Conservation (phyloP, 2,113 vertebrate genomes). For the Podiceps cristatus region DNA sequence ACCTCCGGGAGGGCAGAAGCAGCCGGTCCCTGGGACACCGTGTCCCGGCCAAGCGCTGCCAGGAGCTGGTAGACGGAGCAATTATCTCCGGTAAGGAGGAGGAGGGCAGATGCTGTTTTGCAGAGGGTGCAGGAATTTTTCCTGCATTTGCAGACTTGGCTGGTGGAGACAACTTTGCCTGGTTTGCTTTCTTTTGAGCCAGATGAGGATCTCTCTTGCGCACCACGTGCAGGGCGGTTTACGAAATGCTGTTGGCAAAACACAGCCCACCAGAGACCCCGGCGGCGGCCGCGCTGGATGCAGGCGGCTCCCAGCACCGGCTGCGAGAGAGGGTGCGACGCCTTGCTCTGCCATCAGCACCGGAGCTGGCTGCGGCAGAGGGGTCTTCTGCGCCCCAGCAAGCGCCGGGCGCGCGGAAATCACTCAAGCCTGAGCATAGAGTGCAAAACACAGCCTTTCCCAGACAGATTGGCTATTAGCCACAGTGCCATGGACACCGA, state of each 20-base stretch:
- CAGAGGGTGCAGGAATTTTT: neutral
- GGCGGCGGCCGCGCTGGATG: rapidly evolving
- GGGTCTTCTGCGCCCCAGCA: neutral
- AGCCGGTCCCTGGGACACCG: neutral
- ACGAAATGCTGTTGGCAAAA: neutral
- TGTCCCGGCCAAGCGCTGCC: neutral
- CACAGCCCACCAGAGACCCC: neutral
- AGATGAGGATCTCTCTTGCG: neutral
- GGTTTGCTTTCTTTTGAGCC: neutral
- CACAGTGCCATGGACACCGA: rapidly evolving
- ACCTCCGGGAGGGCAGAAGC: neutral
- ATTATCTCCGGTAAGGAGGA: neutral
- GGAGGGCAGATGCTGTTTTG: neutral
- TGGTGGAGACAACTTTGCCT: neutral
- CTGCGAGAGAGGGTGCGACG: neutral
- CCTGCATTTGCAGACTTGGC: neutral
- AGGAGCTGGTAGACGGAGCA: neutral
- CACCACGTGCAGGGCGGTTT: neutral
- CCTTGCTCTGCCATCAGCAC: neutral
- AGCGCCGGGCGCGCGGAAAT: rapidly evolving
- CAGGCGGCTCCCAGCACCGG: rapidly evolving
- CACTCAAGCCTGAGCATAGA: neutral
- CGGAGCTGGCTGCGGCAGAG: neutral
- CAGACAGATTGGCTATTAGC: rapidly evolving
- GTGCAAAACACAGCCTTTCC: rapidly evolving